These are phyloP conservation scores for Coturnix japonica DNA, from an alignment of 2,113 vertebrate genomes.

Conservation along the genomic window DNA sequence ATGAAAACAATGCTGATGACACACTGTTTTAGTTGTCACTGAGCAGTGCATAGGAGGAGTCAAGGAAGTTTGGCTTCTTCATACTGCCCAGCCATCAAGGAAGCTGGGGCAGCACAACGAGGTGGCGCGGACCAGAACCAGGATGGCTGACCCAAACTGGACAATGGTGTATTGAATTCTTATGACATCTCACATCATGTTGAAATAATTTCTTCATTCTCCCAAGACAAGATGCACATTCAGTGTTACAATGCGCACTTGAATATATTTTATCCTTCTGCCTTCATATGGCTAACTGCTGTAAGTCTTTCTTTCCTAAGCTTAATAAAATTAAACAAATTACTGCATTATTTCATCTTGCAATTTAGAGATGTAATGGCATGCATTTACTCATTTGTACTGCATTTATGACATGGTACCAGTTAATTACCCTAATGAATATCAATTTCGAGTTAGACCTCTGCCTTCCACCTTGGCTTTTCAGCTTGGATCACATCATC, in stretches of 20 bases:
- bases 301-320: neutral
- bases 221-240: fast-evolving
- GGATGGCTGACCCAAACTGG: neutral
- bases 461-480: neutral
- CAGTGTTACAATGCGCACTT: neutral
- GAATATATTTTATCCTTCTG: neutral
- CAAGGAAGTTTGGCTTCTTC: neutral
- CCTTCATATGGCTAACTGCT: neutral
- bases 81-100: neutral
- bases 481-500: neutral
- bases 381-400: neutral
- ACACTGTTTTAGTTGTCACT: neutral
- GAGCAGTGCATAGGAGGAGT: neutral
- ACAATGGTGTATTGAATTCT: neutral
- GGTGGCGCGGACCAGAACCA: neutral
- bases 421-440: neutral
- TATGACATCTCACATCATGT: neutral
- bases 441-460: neutral
- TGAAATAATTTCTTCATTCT: neutral
- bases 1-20: neutral
- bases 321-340: neutral
- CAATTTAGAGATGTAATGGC: neutral
- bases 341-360: neutral
- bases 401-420: neutral
- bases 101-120: neutral